phyloP scores from a whole-genome alignment of 2,113 vertebrate species.

The Bos javanicus region DNA sequence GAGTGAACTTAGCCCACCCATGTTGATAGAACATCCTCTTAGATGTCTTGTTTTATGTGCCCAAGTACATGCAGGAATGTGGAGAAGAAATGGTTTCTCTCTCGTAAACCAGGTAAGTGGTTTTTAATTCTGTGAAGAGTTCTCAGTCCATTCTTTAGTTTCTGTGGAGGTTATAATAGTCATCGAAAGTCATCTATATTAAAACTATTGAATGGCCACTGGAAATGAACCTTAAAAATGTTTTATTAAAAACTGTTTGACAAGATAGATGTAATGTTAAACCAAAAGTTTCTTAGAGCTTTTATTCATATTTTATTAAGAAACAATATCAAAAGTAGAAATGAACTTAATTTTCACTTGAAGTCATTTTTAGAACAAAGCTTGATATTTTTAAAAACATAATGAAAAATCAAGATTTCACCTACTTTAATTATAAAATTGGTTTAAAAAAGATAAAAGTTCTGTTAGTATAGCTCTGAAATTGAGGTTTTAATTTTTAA shows the following conservation, averaged over 20 bases:
- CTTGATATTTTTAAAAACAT: neutral
- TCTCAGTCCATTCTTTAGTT: constrained; percentile 5
- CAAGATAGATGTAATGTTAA: neutral
- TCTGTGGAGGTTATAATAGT: neutral
- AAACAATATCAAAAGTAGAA: constrained; percentile 22
- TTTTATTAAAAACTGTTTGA: neutral
- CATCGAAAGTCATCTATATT: neutral
- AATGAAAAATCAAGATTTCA: neutral
- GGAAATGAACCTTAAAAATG: neutral
- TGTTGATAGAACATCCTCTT: constrained; percentile 95
- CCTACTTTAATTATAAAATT: neutral
- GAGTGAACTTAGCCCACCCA: constrained; percentile 96
- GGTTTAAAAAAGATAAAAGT: neutral
- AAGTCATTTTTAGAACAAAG: neutral
- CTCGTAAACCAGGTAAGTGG: constrained; percentile 94
- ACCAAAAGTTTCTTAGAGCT: neutral
- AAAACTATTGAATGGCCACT: neutral
- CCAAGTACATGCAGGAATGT: constrained; percentile 99
- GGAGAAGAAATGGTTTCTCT: constrained; percentile 98
- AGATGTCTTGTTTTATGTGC: constrained; percentile 96
- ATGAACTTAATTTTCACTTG: neutral
- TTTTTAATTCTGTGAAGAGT: neutral
- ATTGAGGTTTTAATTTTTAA: constrained; percentile 17
- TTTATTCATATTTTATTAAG: neutral
- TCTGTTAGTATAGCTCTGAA: neutral